Evolutionary conservation across 2,113 vertebrate species (phyloP).

Genomic region (Petroica traversi): DNA sequence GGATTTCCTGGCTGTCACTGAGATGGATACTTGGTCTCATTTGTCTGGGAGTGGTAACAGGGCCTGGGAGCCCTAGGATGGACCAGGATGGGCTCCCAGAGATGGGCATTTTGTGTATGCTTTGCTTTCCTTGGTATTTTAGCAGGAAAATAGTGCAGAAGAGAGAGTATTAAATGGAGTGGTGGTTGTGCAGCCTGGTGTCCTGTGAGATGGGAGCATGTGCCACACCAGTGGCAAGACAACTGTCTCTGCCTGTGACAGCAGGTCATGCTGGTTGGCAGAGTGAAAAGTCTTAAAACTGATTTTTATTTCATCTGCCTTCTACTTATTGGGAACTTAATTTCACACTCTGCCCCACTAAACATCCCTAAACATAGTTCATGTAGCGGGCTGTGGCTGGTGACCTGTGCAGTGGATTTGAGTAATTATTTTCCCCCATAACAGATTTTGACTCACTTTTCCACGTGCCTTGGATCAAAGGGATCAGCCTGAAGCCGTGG

Average conservation of each 20-base stretch:
- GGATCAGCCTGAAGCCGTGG: not conserved
- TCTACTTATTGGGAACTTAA: not conserved
- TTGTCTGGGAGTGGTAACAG: not conserved
- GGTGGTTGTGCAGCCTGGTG: not conserved
- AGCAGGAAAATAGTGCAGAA: not conserved
- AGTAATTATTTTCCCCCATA: not conserved
- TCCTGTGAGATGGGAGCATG: not conserved
- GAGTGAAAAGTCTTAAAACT: not conserved
- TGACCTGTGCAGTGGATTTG: not conserved
- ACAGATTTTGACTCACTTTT: not conserved
- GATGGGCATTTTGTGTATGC: not conserved
- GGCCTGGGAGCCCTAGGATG: not conserved
- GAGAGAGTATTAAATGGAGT: not conserved
- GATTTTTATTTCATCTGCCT: not conserved
- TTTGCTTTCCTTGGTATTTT: not conserved
- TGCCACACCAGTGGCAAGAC: not conserved
- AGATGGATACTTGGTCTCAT: not conserved
- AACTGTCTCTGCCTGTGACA: not conserved
- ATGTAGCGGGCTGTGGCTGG: fast-evolving
- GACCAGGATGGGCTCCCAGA: not conserved
- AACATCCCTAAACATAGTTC: not conserved
- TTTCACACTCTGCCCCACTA: not conserved
- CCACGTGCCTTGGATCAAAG: not conserved
- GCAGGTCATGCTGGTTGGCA: not conserved
- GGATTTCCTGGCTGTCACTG: not conserved